phyloP scores from a whole-genome alignment of 2,113 vertebrate genomes.

The Macroglossus sobrinus region DNA sequence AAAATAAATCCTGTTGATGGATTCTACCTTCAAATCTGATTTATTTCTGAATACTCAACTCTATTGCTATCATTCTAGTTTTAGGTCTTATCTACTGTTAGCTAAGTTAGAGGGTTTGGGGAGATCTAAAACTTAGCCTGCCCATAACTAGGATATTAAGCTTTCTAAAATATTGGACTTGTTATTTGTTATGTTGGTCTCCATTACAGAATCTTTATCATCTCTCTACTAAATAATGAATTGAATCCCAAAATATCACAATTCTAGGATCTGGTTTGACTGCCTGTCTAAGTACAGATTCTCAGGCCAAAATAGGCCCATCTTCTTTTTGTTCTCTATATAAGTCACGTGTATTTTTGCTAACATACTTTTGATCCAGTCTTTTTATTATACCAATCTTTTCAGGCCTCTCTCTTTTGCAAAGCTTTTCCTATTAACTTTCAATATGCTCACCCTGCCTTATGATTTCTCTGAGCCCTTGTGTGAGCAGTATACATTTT shows the following conservation, averaged over 20 bases:
- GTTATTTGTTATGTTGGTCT: not conserved
- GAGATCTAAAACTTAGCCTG: not conserved
- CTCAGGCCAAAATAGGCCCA: not conserved
- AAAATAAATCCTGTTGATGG: not conserved
- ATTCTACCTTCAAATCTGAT: constrained; percentile 25
- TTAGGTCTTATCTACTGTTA: not conserved
- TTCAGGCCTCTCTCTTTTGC: not conserved
- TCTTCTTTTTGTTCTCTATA: not conserved
- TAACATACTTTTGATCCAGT: not conserved
- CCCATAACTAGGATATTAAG: not conserved
- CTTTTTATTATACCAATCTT: not conserved
- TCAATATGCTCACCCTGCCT: not conserved
- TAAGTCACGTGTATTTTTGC: not conserved
- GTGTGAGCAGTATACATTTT: not conserved
- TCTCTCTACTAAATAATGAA: not conserved
- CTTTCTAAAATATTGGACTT: constrained; percentile 36
- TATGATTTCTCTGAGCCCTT: not conserved
- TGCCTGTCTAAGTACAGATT: not conserved
- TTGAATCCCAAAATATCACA: not conserved
- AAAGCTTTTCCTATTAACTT: not conserved
- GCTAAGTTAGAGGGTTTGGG: not conserved
- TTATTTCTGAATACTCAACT: constrained; percentile 14
- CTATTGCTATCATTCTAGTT: not conserved
- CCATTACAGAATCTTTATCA: not conserved
- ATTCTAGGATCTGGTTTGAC: not conserved